phyloP scores from a whole-genome alignment of 2,113 vertebrate genomes.

The Aplodontia rufa region DNA sequence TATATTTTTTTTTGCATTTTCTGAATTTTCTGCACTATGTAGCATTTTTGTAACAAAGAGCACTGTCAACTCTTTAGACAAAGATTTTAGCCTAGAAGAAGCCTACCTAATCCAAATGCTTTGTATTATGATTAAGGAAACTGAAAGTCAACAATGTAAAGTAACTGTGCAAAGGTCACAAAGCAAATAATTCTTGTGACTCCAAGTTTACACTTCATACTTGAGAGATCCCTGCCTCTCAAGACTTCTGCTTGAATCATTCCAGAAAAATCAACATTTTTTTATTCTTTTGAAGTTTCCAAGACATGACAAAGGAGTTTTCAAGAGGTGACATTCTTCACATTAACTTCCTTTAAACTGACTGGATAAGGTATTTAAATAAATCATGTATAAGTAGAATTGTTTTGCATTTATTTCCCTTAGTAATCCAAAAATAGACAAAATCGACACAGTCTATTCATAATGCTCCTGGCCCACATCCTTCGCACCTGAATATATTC shows the following conservation, averaged over 20 bases:
- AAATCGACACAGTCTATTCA: background rate
- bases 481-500: background rate
- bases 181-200: background rate
- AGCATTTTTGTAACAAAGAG: background rate
- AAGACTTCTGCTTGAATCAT: background rate
- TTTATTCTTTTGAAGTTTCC: constrained; percentile 12
- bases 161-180: background rate
- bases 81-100: background rate
- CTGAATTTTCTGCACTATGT: background rate
- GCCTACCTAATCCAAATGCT: background rate
- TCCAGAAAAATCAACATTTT: background rate
- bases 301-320: background rate
- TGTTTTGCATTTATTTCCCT: background rate
- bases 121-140: background rate
- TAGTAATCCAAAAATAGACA: background rate
- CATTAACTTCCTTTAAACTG: background rate
- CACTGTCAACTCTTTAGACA: background rate
- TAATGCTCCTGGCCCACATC: background rate
- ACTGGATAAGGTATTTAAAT: background rate
- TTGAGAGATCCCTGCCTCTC: background rate
- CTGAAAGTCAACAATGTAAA: background rate
- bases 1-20: background rate
- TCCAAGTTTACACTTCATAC: background rate
- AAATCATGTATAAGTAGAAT: background rate
- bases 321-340: background rate